Base-by-base conservation (phyloP, 2,797 vertebrate genomes). In the Glyptemys insculpta region DNA sequence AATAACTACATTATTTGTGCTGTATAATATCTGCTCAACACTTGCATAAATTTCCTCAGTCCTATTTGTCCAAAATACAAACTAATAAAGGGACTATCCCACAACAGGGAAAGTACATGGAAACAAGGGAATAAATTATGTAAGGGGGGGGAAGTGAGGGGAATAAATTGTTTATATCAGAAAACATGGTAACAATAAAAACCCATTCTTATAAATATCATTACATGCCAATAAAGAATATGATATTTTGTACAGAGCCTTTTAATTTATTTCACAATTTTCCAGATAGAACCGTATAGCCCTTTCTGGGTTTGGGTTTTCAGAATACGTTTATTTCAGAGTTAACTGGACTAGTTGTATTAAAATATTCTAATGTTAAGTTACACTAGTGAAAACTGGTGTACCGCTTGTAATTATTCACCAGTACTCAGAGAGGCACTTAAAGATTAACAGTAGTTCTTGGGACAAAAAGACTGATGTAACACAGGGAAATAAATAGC, bases 31-130 rank as follows among this genome's bases (percentile, higher is more conserved):
- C 5, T 23, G n/a, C 19, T 37, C n/a, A 62, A 15, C 29, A 72
- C 10, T 72, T 25, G 37, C 68, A 72, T 41, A 72, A 6, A 37
- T 41, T 25, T 72, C 37, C n/a, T 72, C 37, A 72, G 19, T 6
- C 10, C 21, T 72, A 41, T 12, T 72, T 11, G 19, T 68, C n/a
- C 65, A 37, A 68, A 59, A n/a, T 37, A n/a, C 34, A 37, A 68
- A 68, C 65, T 37, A 68, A 37, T 21, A 68, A 37, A 68, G n/a
- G 18, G 65, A 37, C 18, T 21, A 37, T 68, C 19, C 65, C 21
- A 68, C 65, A 72, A 10, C 37, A 9, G 23, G 41, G 23, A 21
- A 25, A 72, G 19, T 41, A n/a, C 0, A 1, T 4, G 29, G 41
- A 79, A 49, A 78, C 47, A 31, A 8, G 4, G 50, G 78, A 91